Evolutionary conservation across 2,888 invertebrate species (phyloP).

Genomic region (Halocaridina rubra): DNA sequence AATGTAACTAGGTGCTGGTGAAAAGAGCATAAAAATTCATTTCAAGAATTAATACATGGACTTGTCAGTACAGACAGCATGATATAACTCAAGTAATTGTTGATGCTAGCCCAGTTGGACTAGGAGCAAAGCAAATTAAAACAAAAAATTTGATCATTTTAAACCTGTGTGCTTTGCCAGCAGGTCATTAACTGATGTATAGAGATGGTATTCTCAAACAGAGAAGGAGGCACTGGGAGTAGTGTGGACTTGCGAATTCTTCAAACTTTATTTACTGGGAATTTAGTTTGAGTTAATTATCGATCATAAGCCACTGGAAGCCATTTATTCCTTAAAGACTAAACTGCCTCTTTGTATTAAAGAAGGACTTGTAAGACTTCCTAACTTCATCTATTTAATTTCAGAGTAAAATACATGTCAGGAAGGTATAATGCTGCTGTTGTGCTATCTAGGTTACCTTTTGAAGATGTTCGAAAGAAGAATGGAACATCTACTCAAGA

Average conservation of each 20-base stretch:
- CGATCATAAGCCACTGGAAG: neutral
- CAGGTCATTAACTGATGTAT: neutral
- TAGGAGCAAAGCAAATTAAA: neutral
- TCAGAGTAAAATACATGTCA: no score
- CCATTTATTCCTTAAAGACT: neutral
- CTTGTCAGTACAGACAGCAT: neutral
- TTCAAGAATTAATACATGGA: neutral
- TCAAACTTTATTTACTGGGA: neutral
- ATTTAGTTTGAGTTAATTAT: neutral
- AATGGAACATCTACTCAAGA: neutral
- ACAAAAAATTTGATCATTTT: neutral
- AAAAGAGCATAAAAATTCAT: neutral
- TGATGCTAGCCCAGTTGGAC: neutral
- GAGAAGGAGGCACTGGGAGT: neutral
- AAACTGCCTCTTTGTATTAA: conserved; percentile 9
- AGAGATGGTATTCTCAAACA: neutral
- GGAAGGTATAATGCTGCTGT: no score
- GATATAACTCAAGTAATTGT: neutral
- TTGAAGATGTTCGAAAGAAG: no score
- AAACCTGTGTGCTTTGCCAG: neutral
- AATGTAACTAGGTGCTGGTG: neutral
- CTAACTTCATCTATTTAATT: neutral
- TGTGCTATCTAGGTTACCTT: no score
- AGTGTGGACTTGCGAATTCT: neutral
- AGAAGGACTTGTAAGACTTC: neutral